Conservation (phyloP, 2,888 invertebrate species). For the Prosapia bicincta region DNA sequence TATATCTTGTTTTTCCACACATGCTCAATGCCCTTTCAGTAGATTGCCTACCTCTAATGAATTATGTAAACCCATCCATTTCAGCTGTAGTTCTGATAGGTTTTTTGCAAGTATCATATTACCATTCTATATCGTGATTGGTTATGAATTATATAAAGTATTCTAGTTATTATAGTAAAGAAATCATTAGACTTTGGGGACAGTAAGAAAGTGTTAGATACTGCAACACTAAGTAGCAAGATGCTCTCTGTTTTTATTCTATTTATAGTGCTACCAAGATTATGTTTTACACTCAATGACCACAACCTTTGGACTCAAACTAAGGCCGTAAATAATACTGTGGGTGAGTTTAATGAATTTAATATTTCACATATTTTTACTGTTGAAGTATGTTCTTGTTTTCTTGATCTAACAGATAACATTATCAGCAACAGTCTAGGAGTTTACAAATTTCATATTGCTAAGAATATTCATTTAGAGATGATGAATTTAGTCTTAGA, state of each 20-base stretch:
- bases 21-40: background rate
- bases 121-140: background rate
- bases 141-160: background rate
- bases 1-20: background rate
- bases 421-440: too few relatives aligned
- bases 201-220: too few relatives aligned
- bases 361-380: too few relatives aligned
- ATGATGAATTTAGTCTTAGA: too few relatives aligned
- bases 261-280: background rate
- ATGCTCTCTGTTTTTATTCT: background rate
- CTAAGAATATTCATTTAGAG: too few relatives aligned
- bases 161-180: background rate
- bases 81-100: background rate
- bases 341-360: background rate
- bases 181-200: background rate
- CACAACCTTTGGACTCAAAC: background rate
- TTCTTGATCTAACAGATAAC: too few relatives aligned
- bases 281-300: background rate
- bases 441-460: too few relatives aligned
- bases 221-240: background rate
- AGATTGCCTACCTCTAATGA: background rate
- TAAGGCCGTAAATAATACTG: background rate
- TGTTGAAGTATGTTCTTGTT: too few relatives aligned
- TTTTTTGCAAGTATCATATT: background rate
- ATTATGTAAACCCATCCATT: background rate